phyloP scores from a whole-genome alignment of 1,140 invertebrate genomes.

The Antheraea mylitta region DNA sequence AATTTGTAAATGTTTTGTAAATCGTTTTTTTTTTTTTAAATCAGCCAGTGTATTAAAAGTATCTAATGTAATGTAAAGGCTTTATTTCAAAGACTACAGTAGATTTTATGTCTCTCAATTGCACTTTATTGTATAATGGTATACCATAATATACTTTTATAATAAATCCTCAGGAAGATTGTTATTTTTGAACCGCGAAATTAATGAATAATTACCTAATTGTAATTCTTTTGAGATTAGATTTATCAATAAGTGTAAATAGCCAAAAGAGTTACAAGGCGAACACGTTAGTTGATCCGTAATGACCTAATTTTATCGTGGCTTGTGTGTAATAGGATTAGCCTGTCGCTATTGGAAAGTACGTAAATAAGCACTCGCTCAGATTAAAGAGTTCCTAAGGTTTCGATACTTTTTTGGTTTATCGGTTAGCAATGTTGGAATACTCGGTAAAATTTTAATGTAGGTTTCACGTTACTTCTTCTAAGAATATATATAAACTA shows the following conservation, averaged over 20 bases:
- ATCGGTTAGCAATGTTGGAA: not conserved
- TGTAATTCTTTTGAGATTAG: not conserved
- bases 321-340: constrained; percentile 59
- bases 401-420: constrained; percentile 52
- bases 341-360: constrained; percentile 25
- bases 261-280: constrained; percentile 4
- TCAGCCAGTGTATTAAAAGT: no score
- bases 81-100: no score
- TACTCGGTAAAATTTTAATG: not conserved
- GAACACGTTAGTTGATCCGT: not conserved
- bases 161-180: no score
- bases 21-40: no score
- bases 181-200: no score
- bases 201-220: no score
- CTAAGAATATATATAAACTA: not conserved
- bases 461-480: not conserved
- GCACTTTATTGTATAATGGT: no score
- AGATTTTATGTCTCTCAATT: no score
- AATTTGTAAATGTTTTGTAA: no score
- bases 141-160: no score
- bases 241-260: not conserved
- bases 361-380: constrained; percentile 31
- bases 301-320: constrained; percentile 42
- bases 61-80: no score
- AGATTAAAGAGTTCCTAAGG: constrained; percentile 65